These are phyloP conservation scores for Pilophorus perplexus DNA, from an alignment of 2,888 invertebrate species.

Conservation along the genomic window DNA sequence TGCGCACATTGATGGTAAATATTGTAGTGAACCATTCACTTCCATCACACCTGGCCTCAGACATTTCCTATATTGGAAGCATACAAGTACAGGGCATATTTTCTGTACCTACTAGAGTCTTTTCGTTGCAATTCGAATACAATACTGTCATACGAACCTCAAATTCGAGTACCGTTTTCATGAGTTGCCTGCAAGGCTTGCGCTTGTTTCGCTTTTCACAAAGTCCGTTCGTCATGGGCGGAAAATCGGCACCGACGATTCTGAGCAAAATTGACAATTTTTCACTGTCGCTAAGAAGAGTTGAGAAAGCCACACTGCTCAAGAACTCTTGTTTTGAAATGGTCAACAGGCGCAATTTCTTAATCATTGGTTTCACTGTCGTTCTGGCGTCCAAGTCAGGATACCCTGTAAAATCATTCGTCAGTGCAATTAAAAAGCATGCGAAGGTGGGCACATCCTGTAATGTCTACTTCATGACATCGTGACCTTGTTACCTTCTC, in stretches of 20 bases:
- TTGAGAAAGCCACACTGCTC: conserved; percentile 67
- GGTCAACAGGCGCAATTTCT: conserved; percentile 78
- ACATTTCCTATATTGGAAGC: conserved; percentile 38
- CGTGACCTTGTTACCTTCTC: no score
- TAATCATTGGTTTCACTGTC: conserved; percentile 52
- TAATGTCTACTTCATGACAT: no score
- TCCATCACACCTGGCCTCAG: conserved; percentile 43
- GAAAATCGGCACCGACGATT: conserved; percentile 54
- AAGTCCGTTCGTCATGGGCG: conserved; percentile 43
- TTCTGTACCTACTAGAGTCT: no score
- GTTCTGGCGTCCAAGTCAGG: background rate
- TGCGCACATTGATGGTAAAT: conserved; percentile 37
- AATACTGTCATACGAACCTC: conserved; percentile 26
- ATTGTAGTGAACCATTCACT: conserved; percentile 45
- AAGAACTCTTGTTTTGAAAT: conserved; percentile 79
- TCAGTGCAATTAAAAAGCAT: no score
- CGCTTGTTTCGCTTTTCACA: conserved; percentile 42
- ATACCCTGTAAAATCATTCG: background rate
- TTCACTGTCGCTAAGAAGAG: conserved; percentile 69
- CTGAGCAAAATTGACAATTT: conserved; percentile 80
- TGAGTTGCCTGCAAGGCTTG: conserved; percentile 37
- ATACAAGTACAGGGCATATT: no score
- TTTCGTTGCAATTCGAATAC: no score
- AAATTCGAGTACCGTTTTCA: conserved; percentile 31
- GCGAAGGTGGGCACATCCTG: no score